These are phyloP conservation scores for Acomys russatus DNA, from an alignment of 2,797 vertebrate species.

Conservation along the genomic window DNA sequence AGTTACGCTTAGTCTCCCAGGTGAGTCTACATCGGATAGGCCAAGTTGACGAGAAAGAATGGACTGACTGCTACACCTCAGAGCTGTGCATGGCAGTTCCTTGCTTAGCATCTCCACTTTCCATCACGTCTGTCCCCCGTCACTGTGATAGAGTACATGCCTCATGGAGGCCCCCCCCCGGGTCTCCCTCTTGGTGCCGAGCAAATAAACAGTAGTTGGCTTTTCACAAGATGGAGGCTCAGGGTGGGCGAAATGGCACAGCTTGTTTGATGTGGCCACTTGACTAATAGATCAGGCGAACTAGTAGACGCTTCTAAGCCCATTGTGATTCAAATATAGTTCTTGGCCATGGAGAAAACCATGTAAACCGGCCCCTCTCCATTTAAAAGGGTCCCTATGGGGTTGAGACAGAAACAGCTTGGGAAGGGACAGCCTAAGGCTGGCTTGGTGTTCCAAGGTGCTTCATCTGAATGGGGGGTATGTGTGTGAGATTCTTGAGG, in stretches of 20 bases:
- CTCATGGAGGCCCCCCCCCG: not conserved
- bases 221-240: not conserved
- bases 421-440: rapidly evolving
- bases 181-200: not conserved
- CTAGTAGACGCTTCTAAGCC: not conserved
- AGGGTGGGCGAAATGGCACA: not conserved
- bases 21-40: not conserved
- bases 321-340: not conserved
- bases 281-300: not conserved
- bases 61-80: not conserved
- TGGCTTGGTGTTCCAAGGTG: not conserved
- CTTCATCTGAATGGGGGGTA: not conserved
- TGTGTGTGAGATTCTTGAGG: not conserved
- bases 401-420: not conserved
- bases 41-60: not conserved
- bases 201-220: not conserved
- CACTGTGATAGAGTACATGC: not conserved
- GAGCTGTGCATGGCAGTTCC: rapidly evolving
- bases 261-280: too few species aligned
- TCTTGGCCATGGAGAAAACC: not conserved
- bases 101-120: not conserved
- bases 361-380: not conserved
- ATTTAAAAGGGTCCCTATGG: not conserved
- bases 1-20: not conserved
- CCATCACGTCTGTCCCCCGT: not conserved